These are phyloP conservation scores for Cryptotis parvus DNA, from an alignment of 2,113 vertebrate genomes.

Conservation along the genomic window DNA sequence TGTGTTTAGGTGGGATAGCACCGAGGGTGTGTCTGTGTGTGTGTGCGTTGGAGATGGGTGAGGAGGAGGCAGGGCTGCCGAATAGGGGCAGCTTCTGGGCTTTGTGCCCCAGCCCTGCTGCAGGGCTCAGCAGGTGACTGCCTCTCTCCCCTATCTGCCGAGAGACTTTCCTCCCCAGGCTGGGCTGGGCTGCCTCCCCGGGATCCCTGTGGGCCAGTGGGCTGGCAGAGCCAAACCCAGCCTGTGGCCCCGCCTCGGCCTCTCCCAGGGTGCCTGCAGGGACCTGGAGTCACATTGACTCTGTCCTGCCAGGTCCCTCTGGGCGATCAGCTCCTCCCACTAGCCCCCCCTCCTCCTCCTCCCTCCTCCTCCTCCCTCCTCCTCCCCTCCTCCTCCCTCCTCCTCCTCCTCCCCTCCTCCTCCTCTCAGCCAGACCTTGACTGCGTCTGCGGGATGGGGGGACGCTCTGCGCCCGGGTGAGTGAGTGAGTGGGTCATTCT, in stretches of 20 bases:
- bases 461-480: conserved; percentile 71
- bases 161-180: neutral
- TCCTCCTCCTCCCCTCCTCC: conserved; percentile 1
- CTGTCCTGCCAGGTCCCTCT: conserved; percentile 39
- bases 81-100: too few relatives aligned
- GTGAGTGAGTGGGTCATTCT: conserved; percentile 66
- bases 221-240: conserved; percentile 27
- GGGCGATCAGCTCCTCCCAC: conserved; percentile 67
- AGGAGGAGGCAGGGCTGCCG: neutral
- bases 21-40: neutral
- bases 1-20: neutral
- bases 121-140: conserved; percentile 11
- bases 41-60: too few relatives aligned
- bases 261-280: conserved; percentile 41
- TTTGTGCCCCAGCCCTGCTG: neutral
- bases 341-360: neutral
- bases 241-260: conserved; percentile 55
- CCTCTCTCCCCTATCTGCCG: neutral
- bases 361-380: conserved; percentile 49
- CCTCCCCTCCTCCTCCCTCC: conserved; percentile 64
- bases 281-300: conserved; percentile 54
- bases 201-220: conserved; percentile 56
- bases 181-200: neutral
- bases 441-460: conserved; percentile 70
- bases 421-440: conserved; percentile 53